Conservation (phyloP, 2,113 vertebrate species). For the Cebidichthys violaceus region DNA sequence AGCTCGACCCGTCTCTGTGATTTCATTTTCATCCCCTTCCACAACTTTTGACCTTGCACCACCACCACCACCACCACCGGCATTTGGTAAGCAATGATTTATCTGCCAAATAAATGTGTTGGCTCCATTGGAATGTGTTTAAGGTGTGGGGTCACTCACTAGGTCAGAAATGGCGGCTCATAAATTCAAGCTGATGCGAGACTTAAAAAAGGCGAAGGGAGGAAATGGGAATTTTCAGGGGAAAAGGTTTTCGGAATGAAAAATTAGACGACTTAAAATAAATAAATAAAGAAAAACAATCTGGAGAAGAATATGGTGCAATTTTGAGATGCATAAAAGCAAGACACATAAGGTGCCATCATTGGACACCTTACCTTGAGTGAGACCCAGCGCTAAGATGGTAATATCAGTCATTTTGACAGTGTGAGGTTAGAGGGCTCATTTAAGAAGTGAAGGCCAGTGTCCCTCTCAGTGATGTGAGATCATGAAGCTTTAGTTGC, state of each 20-base stretch:
- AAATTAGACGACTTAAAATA: slow-evolving; percentile 19
- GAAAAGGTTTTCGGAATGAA: slow-evolving; percentile 42
- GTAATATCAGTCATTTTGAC: slow-evolving; percentile 69
- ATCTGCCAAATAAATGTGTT: slow-evolving; percentile 82
- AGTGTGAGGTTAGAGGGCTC: slow-evolving; percentile 77
- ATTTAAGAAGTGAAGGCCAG: slow-evolving; percentile 74
- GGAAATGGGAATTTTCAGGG: slow-evolving; percentile 13
- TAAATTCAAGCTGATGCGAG: slow-evolving; percentile 74
- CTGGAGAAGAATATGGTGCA: slow-evolving; percentile 23
- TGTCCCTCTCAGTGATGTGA: slow-evolving; percentile 63
- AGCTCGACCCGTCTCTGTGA: slow-evolving; percentile 53
- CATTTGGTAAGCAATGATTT: slow-evolving; percentile 82
- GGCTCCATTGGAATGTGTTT: slow-evolving; percentile 81
- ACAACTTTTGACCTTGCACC: slow-evolving; percentile 77
- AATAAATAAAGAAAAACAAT: slow-evolving; percentile 27
- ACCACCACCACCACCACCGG: slow-evolving; percentile 53
- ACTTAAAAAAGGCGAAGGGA: slow-evolving; percentile 38
- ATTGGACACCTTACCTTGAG: slow-evolving; percentile 75
- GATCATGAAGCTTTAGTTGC: slow-evolving; percentile 70
- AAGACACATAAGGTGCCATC: slow-evolving; percentile 51
- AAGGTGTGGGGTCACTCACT: slow-evolving; percentile 74
- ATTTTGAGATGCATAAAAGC: slow-evolving; percentile 51
- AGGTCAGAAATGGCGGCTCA: slow-evolving; percentile 80
- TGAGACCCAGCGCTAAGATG: slow-evolving; percentile 54
- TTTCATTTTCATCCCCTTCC: slow-evolving; percentile 75